Base-by-base conservation (phyloP, 1,140 invertebrate species). In the Eumeta japonica region DNA sequence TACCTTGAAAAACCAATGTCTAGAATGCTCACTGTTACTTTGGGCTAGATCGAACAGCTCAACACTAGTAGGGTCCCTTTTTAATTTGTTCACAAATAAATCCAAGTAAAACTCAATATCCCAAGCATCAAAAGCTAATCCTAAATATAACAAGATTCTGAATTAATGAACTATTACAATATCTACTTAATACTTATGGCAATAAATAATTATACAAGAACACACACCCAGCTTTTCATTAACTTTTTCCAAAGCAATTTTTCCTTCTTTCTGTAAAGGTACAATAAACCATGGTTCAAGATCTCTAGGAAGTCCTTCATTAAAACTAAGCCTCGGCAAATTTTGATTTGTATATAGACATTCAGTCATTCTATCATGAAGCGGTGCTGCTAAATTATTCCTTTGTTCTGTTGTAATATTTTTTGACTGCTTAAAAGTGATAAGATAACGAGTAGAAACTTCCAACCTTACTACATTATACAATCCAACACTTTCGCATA, bases 31-130 rank as follows among this genome's bases (percentile, higher is more conserved):
- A 71, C 90, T 96, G 63, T 98, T 98, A 11, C 93, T 96, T 72
- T 99, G 96, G n/a, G 96, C 95, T 33, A 98, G 81, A 79, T 98
- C 96, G 78, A 98, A 97, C 51, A 95, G 89, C 70, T 99, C 96
- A 0, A 98, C 94, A 65, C 90, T 97, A 0, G 95, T 98, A 10
- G 96, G 95, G 78, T 98, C 96, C 29, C 94, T 79, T 45, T 90
- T 87, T 1, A 96, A 70, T 48, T 89, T 88, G 33, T 85, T 78
- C 38, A 79, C 74, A 75, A 94, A 95, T 10, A 95, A 58, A 46
- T 90, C 76, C 27, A 86, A 87, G 52, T 95, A 94, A 58, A 87
- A 94, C 28, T 90, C 81, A 45, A 95, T 74, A 71, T 95, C 92
- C 82, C 88, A 90, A 30, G 88, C 79, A 62, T 92, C 91, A 68